Base-by-base conservation (phyloP, 2,888 invertebrate genomes). In the Cantharis flavilabris region DNA sequence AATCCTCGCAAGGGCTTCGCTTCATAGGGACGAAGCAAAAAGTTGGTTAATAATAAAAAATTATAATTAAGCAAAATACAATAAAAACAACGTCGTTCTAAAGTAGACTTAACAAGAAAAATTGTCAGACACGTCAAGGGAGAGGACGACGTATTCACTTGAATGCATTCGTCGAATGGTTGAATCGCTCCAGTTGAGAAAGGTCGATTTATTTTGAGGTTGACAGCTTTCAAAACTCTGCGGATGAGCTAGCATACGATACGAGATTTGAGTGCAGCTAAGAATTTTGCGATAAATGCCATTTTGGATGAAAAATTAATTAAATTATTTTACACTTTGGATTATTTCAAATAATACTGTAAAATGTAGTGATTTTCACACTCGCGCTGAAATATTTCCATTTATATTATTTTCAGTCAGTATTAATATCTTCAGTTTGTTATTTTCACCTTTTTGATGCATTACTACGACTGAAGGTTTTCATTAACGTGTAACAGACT, bases 121-220 rank as follows among this genome's bases (percentile, higher is more conserved):
- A 77, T 79, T 76, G 76, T 79, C 64, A 70, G 71, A 76, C 67
- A 73, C 73, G 79, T 77, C 79, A 79, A 72, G 62, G 71, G 72
- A 77, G 77, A 80, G 78, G 78, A 80, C 81, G 77, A 77, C 76
- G 79, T 77, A 80, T 80, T 77, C 80, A 79, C 78, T 78, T 78
- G 77, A 77, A 80, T 77, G 81, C 80, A 76, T 80, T 76, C 80
- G 76, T 80, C 77, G 80, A 81, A 81, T 80, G 80, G 78, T 73
- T 78, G 77, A 76, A 76, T 79, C 79, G 80, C 76, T 81, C 77
- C 73, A 77, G 81, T 80, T 80, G 77, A 77, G 82, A 81, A 81
- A 82, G 82, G 82, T 81, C 82, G 80, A 82, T 81, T 82, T 82
- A 82, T 82, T 82, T 82, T 82, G 77, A 76, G 80, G 75, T 79